Evolutionary conservation across 2,113 vertebrate species (phyloP).

Genomic region (Melanotaenia duboulayi): DNA sequence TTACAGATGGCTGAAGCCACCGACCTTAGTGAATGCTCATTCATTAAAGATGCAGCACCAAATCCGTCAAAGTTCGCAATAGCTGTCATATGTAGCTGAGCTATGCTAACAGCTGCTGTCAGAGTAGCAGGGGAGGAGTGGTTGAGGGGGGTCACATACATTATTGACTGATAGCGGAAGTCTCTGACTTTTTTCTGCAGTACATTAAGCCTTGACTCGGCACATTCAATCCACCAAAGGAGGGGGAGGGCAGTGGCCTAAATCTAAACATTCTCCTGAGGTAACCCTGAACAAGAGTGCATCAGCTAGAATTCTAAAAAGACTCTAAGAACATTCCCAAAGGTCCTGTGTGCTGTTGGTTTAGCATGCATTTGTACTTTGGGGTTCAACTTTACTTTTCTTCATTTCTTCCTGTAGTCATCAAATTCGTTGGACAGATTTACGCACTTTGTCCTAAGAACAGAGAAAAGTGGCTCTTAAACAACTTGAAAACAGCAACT

Average conservation of each 20-base stretch:
- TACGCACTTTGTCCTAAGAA: neutral
- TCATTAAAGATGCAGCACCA: constrained; percentile 63
- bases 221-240: constrained; percentile 28
- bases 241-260: constrained; percentile 52
- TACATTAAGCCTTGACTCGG: constrained; percentile 53
- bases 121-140: constrained; percentile 23
- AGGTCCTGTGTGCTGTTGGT: constrained; percentile 23
- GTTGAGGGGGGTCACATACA: constrained; percentile 41
- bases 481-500: neutral
- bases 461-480: neutral
- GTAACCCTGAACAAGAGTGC: constrained; percentile 30
- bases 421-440: neutral
- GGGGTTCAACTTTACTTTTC: constrained; percentile 7
- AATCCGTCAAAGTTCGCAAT: constrained; percentile 45
- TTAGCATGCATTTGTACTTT: constrained; percentile 27
- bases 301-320: constrained; percentile 37
- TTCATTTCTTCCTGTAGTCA: constrained; percentile 1
- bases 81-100: constrained; percentile 54
- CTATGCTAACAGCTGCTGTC: constrained; percentile 45
- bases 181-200: constrained; percentile 49
- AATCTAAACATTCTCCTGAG: constrained; percentile 57
- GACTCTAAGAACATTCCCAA: constrained; percentile 28
- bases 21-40: constrained; percentile 65
- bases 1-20: constrained; percentile 41
- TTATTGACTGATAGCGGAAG: constrained; percentile 67